These are phyloP conservation scores for Urocolius indicus DNA, from an alignment of 2,113 vertebrate genomes.

Conservation along the genomic window DNA sequence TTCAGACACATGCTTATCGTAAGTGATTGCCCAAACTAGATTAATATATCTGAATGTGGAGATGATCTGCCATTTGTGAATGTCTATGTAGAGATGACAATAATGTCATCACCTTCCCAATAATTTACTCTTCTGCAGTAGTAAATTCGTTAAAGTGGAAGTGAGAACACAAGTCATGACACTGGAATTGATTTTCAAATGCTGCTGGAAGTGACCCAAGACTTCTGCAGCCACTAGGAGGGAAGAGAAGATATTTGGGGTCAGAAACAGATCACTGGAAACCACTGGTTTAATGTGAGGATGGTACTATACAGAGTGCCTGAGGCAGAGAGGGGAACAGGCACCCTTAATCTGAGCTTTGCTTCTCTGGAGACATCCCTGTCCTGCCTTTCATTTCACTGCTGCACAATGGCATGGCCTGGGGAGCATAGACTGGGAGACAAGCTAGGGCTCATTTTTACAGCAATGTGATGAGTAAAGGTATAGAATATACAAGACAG, in stretches of 20 bases:
- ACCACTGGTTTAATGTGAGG: neutral
- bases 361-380: neutral
- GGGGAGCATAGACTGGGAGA: neutral
- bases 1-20: neutral
- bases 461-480: neutral
- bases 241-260: neutral
- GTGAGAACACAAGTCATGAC: neutral
- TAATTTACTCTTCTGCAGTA: neutral
- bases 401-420: neutral
- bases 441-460: neutral
- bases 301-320: neutral
- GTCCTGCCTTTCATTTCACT: neutral
- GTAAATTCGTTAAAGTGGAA: neutral
- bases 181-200: constrained; percentile 13
- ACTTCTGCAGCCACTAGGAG: neutral
- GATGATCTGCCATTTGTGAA: neutral
- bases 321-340: neutral
- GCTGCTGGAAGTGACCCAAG: neutral
- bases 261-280: neutral
- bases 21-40: neutral
- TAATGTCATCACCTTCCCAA: neutral
- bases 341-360: neutral
- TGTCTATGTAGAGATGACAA: neutral
- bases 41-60: neutral
- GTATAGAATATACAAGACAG: neutral